phyloP scores from a whole-genome alignment of 1,140 invertebrate genomes.

The Hestina assimilis region DNA sequence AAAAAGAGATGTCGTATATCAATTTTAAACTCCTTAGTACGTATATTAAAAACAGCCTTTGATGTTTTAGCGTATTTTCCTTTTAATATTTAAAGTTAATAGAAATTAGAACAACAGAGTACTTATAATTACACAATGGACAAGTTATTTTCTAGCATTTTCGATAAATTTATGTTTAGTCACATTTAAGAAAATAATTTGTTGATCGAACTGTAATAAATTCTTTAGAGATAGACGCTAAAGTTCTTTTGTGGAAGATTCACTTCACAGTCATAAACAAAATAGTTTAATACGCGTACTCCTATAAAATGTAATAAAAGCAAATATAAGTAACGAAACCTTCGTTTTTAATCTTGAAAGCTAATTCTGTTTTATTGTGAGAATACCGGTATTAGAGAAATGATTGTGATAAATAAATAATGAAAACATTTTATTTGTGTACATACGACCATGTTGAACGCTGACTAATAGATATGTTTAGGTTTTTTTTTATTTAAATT shows the following conservation, averaged over 20 bases:
- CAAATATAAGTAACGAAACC: neutral
- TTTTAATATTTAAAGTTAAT: too few species aligned
- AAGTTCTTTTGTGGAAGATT: neutral
- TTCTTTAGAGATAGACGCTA: neutral
- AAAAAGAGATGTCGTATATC: slow-evolving; percentile 1
- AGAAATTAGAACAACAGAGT: too few species aligned
- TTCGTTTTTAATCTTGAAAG: neutral
- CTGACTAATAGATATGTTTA: too few species aligned
- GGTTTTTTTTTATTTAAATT: too few species aligned
- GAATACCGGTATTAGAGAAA: neutral
- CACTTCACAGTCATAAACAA: neutral
- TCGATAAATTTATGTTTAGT: too few species aligned
- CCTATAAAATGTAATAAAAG: neutral
- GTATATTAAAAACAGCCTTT: neutral
- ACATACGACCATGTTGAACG: too few species aligned
- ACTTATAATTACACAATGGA: too few species aligned
- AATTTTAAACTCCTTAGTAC: neutral
- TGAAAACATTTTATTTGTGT: neutral
- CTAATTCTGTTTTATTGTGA: neutral
- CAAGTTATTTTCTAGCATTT: too few species aligned
- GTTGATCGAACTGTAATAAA: neutral
- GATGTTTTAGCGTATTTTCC: too few species aligned
- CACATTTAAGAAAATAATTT: neutral
- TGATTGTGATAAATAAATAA: neutral
- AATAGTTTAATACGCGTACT: neutral